These are phyloP conservation scores for Drosophila bocki DNA, from an alignment of 1,140 invertebrate species.

Conservation along the genomic window DNA sequence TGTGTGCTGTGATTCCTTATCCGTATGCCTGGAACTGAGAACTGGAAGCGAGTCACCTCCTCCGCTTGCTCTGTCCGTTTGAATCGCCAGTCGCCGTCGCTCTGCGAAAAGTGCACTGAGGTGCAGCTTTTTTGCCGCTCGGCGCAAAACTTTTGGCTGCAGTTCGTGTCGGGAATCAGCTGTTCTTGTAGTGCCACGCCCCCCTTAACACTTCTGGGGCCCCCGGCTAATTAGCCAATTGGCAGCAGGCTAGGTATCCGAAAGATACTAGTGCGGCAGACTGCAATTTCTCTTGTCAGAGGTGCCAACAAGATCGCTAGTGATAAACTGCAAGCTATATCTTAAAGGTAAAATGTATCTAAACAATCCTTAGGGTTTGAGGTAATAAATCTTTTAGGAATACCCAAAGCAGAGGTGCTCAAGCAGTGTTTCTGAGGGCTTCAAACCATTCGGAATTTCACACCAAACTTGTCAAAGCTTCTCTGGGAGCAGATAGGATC, in stretches of 20 bases:
- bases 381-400: not conserved
- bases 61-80: conserved; percentile 40
- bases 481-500: not conserved
- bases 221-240: conserved; percentile 36
- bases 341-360: too few species aligned
- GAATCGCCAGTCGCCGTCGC: conserved; percentile 66
- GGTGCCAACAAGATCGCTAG: not conserved
- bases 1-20: conserved; percentile 1
- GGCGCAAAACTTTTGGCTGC: conserved; percentile 34
- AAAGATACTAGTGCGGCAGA: conserved; percentile 22
- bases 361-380: not conserved
- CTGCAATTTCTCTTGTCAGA: not conserved
- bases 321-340: not conserved
- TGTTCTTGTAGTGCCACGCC: conserved; percentile 20
- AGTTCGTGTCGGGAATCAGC: conserved; percentile 49
- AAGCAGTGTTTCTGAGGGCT: too few species aligned
- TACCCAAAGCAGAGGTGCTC: not conserved
- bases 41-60: conserved; percentile 45
- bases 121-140: conserved; percentile 60
- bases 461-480: not conserved
- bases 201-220: not conserved
- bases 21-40: conserved; percentile 46
- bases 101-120: conserved; percentile 62
- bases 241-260: conserved; percentile 19
- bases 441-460: not conserved